Evolutionary conservation across 2,888 invertebrate species (phyloP).

Genomic region (Lycaena phlaeas): DNA sequence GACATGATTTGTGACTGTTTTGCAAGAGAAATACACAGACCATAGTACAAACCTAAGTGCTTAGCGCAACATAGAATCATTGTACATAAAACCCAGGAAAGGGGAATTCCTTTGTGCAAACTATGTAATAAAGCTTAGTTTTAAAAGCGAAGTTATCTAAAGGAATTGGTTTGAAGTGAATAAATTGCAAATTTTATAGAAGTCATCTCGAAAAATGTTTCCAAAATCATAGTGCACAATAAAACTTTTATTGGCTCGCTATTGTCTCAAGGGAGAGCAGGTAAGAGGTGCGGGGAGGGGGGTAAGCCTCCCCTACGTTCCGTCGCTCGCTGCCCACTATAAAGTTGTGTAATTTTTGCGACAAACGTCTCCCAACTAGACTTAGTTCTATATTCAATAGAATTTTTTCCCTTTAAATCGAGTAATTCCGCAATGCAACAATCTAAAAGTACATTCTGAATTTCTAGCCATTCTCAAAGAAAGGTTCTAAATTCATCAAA

Average conservation of each 20-base stretch:
- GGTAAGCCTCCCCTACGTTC: constrained; percentile 20
- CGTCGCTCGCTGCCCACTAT: constrained; percentile 25
- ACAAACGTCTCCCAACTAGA: constrained; percentile 36
- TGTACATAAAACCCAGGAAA: too few relatives aligned
- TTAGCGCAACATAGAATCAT: too few relatives aligned
- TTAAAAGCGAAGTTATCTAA: constrained; percentile 37
- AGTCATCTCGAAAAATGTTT: constrained; percentile 59
- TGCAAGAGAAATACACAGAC: too few relatives aligned
- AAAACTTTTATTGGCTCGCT: constrained; percentile 63
- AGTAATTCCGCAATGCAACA: background rate
- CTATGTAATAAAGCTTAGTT: constrained; percentile 17
- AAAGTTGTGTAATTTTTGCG: constrained; percentile 46
- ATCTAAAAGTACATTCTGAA: background rate
- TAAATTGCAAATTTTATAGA: constrained; percentile 60
- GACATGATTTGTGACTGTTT: too few relatives aligned
- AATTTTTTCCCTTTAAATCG: background rate
- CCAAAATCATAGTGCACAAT: constrained; percentile 59
- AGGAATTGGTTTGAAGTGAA: constrained; percentile 37
- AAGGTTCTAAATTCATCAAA: constrained; percentile 54
- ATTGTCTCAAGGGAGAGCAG: constrained; percentile 43
- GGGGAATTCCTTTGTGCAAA: background rate
- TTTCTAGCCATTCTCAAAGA: constrained; percentile 25
- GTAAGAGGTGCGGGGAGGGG: constrained; percentile 25
- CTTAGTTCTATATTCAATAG: constrained; percentile 18
- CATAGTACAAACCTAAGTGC: too few relatives aligned